Evolutionary conservation across 2,888 invertebrate genomes (phyloP).

Genomic region (Stratiomys singularior): DNA sequence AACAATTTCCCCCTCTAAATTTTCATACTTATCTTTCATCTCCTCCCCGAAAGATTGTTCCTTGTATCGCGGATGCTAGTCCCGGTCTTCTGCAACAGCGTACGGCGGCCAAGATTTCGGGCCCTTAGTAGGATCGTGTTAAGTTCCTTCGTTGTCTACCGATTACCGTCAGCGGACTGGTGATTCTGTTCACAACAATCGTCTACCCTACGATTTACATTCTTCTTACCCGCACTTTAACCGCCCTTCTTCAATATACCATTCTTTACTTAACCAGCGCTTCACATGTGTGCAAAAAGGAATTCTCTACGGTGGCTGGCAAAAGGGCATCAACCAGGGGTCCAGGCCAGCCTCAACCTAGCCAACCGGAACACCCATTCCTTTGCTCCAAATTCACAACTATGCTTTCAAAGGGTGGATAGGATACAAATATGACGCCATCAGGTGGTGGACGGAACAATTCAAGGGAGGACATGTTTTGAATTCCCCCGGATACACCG

Average conservation of each 20-base stretch:
- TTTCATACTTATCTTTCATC: neutral
- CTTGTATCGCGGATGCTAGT: neutral
- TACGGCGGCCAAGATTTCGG: neutral
- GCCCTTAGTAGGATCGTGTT: constrained; percentile 7
- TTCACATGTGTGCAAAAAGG: constrained; percentile 28
- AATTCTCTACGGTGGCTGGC: constrained; percentile 42
- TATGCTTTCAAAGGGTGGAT: neutral
- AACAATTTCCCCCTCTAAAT: constrained; percentile 43
- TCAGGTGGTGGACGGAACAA: constrained; percentile 14
- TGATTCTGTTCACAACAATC: neutral
- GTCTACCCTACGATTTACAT: constrained; percentile 34
- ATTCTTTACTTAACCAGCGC: neutral
- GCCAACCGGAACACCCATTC: neutral
- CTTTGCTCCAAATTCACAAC: neutral
- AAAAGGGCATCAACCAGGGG: constrained; percentile 49
- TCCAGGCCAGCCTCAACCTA: constrained; percentile 21
- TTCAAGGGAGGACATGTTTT: neutral
- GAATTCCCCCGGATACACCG: constrained; percentile 32
- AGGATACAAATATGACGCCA: constrained; percentile 31
- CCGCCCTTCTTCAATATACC: neutral
- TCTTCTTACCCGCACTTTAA: neutral
- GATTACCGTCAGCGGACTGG: neutral
- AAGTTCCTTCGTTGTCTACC: neutral
- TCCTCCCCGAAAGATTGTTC: neutral
- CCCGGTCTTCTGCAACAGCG: neutral